Percentiles rank a stretch among this genome's conserved stretches.
Evolutionary conservation across 2,113 vertebrate species (phyloP).

Genomic region (Platichthys stellatus): DNA sequence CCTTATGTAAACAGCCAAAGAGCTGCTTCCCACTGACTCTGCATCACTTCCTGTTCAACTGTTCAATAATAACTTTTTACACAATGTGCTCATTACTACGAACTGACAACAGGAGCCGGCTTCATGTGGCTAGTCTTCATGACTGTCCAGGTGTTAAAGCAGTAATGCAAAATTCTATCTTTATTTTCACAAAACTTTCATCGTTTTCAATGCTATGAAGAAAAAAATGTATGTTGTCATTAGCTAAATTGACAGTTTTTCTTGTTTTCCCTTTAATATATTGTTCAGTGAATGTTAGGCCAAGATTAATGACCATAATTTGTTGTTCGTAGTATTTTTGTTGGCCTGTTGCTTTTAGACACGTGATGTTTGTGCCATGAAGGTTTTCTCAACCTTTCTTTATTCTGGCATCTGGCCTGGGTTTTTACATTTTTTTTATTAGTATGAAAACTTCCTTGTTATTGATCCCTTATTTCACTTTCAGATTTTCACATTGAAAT

Average conservation of each 20-base stretch:
- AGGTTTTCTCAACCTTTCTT: neutral
- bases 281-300: neutral
- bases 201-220: too few relatives aligned
- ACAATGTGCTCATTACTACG: neutral
- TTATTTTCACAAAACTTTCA: too few relatives aligned
- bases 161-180: too few relatives aligned
- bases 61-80: neutral
- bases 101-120: neutral
- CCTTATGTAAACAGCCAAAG: constrained; percentile 48
- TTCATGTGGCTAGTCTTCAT: too few relatives aligned
- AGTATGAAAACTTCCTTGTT: constrained; percentile 1
- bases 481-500: constrained; percentile 41
- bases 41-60: constrained; percentile 12
- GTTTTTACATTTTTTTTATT: neutral
- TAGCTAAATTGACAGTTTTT: too few relatives aligned
- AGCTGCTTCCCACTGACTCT: constrained; percentile 3
- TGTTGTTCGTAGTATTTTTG: neutral
- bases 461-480: neutral
- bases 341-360: neutral
- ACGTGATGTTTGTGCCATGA: too few relatives aligned
- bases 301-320: neutral
- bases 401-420: neutral
- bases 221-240: too few relatives aligned
- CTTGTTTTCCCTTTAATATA: too few relatives aligned
- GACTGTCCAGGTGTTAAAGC: too few relatives aligned